Evolutionary conservation across 2,888 invertebrate genomes (phyloP), one percentile per base, ranked within the genome.

Genomic region (Celastrina argiolus): DNA sequence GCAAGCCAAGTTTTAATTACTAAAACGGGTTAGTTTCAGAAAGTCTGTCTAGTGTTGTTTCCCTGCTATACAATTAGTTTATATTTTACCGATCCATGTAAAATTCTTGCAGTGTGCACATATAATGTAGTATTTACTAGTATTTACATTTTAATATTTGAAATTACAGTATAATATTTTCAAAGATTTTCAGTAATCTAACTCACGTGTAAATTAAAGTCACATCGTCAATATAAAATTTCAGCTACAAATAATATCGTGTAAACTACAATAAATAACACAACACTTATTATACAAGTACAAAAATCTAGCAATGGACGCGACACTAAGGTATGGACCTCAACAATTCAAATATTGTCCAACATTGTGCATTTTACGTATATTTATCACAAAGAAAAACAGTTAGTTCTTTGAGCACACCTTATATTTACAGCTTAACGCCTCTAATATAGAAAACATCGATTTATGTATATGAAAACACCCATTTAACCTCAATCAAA

Each of bases 321-420:
- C 81, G 82, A 78, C 79, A 81, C 82, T 84, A 85, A 77, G 75
- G 74, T 81, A 83, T 90, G 90, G 90, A 91, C 90, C 90, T 81
- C 85, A 79, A 81, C 85, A 83, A 79, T 82, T 82, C 69, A 73
- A 73, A 82, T 90, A 90, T 91, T 91, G 90, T 91, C 90, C 90
- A 87, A 79, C 76, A 82, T 91, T 91, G 89, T 90, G 90, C 90
- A 85, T 84, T 79, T 83, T 84, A 87, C 83, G 82, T 87, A 84
- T 83, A 77, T 79, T 78, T 87, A 87, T 88, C 85, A 87, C 84
- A 85, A 85, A 84, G 71, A 75, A 84, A 84, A 66, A 56, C 2
- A 51, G 8, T 26, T 26, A 14, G 6, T n/a, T 61, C 36, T 16
- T 61, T 61, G 61, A 61, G 61, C 61, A 61, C 61, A 39, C 22